A percentile compares a stretch with the other conserved stretches of the same genome.
These are phyloP conservation scores for Arothron firmamentum DNA, from an alignment of 2,113 vertebrate genomes.

Conservation along the genomic window DNA sequence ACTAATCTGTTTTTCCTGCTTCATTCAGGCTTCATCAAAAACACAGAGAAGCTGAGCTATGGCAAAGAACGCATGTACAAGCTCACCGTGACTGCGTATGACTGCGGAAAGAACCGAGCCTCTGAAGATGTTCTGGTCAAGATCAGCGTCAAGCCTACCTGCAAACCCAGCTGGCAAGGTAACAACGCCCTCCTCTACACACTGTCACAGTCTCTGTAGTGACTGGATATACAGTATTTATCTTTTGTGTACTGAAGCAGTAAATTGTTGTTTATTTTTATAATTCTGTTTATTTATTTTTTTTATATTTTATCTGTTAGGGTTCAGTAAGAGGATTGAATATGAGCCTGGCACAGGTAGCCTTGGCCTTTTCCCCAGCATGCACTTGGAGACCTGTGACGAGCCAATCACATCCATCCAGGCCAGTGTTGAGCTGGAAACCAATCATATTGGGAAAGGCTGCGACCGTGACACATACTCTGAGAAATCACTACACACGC, in stretches of 20 bases:
- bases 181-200: conserved; percentile 25
- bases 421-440: conserved; percentile 88
- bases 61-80: conserved; percentile 92
- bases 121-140: conserved; percentile 92
- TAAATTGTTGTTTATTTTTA: background rate
- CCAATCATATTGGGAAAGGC: conserved; percentile 94
- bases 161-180: conserved; percentile 98
- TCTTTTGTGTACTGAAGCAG: conserved; percentile 6
- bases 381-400: conserved; percentile 91
- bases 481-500: conserved; percentile 92
- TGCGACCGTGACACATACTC: conserved; percentile 98
- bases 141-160: conserved; percentile 91
- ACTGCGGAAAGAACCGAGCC: conserved; percentile 95
- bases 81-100: conserved; percentile 92
- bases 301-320: conserved; percentile 60
- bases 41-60: conserved; percentile 92
- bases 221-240: background rate
- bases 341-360: conserved; percentile 95
- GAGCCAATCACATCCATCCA: conserved; percentile 85
- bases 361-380: conserved; percentile 86
- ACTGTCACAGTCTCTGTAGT: conserved; percentile 12
- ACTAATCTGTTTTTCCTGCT: background rate
- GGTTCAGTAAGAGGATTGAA: conserved; percentile 91
- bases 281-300: background rate
- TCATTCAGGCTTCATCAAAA: conserved; percentile 88